A percentile compares a stretch with the other conserved stretches of the same genome.
Conservation (phyloP, 1,140 invertebrate genomes). For the Eueides isabella region DNA sequence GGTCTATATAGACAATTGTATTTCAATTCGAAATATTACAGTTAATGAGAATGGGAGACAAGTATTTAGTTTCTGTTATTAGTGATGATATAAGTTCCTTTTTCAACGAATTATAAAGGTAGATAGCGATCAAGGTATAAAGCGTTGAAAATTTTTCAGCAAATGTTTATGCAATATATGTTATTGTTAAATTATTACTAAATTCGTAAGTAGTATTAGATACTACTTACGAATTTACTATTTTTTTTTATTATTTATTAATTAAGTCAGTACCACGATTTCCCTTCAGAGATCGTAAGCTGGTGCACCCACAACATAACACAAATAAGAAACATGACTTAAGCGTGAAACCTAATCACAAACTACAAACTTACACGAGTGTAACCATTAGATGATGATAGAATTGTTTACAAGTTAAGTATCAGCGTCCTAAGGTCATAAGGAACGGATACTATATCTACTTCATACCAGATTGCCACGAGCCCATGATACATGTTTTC, state of each 20-base stretch:
- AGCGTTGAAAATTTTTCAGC: no score
- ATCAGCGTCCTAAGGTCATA: slow-evolving; percentile 45
- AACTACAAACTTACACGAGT: slow-evolving; percentile 16
- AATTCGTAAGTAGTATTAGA: no score
- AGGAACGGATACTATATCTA: slow-evolving; percentile 38
- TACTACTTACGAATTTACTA: no score
- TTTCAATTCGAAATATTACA: no score
- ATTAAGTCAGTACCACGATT: neutral
- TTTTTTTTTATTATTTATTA: no score
- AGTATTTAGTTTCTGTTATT: no score
- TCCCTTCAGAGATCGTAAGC: neutral
- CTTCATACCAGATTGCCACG: slow-evolving; percentile 51
- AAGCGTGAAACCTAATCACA: slow-evolving; percentile 12
- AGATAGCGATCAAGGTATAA: no score
- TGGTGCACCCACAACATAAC: neutral
- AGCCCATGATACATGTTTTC: slow-evolving; percentile 41
- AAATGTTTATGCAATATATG: no score
- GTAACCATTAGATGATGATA: slow-evolving; percentile 24
- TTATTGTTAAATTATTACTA: neutral
- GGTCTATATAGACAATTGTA: no score
- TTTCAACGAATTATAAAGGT: no score
- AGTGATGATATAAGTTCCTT: no score
- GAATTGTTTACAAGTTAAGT: slow-evolving; percentile 24
- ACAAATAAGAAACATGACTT: slow-evolving; percentile 12
- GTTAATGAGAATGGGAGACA: no score